These are phyloP conservation scores for Centrocercus urophasianus DNA, from an alignment of 2,113 vertebrate species.

Conservation along the genomic window DNA sequence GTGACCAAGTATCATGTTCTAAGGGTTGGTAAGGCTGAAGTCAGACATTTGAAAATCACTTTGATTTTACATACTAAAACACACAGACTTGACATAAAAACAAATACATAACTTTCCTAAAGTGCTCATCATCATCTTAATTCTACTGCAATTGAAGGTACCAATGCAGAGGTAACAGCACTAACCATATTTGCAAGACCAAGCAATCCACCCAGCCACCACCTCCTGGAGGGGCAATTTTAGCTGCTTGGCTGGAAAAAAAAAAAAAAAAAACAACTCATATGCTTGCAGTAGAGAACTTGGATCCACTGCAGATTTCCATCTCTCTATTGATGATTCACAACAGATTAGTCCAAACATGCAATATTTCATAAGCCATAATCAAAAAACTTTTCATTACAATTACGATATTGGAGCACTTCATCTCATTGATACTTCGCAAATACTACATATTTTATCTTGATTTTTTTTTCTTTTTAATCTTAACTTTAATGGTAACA, in stretches of 20 bases:
- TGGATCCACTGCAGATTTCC: not conserved
- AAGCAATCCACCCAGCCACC: rapidly evolving
- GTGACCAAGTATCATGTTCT: not conserved
- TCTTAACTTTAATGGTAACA: not conserved
- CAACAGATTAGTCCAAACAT: not conserved
- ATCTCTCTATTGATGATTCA: not conserved
- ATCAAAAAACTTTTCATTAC: not conserved
- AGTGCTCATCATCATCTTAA: not conserved
- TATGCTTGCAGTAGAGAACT: not conserved
- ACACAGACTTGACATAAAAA: not conserved
- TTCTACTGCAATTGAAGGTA: not conserved
- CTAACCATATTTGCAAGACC: not conserved
- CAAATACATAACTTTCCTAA: not conserved
- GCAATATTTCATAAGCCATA: not conserved
- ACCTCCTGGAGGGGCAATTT: rapidly evolving
- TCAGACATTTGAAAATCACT: not conserved
- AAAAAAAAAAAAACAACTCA: not conserved
- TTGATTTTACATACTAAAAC: not conserved
- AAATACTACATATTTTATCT: not conserved
- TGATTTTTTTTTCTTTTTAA: not conserved
- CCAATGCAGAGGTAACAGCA: not conserved
- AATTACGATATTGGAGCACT: not conserved
- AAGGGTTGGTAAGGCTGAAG: not conserved
- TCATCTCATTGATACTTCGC: not conserved
- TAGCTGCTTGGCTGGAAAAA: not conserved